Evolutionary conservation across 2,113 vertebrate genomes (phyloP), one percentile per base, ranked within the genome.

Genomic region (Sterrhoptilus dennistouni): DNA sequence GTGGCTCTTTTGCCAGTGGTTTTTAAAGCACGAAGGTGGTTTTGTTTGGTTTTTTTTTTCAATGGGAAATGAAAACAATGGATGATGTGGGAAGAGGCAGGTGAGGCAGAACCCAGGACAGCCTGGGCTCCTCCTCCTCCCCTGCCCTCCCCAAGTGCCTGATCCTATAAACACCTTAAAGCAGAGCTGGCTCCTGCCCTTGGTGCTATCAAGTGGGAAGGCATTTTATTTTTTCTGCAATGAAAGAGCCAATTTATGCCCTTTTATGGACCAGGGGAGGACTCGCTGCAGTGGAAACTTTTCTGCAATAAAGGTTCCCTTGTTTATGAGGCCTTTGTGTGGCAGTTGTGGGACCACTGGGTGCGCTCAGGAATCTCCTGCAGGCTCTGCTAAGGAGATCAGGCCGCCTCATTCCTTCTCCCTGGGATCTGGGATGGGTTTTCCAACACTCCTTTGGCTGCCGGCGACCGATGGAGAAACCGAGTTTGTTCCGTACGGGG

Each of bases 151-250:
- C 78, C 22, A 6, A 71, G 38, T 79, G 83, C 87, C 85, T 77
- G 5, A 77, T 88, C 49, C 64, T 60, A 61, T 89, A 95, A 97
- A 96, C 93, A 94, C 95, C 93, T 96, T 80, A 83, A 97, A 92
- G 52, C 64, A 97, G 82, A 94, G 83, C 93, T 97, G 95, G 92
- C 94, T 90, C 89, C 83, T 76, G 68, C 95, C 68, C 83, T 68
- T 23, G 79, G 29, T 91, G 95, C 97, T 93, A 97, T 96, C 96
- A 96, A 96, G 96, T 68, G 57, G 91, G 97, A 86, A 92, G 96
- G 96, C 97, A 97, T 97, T 97, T 97, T 96, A 95, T 95, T 97
- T 97, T 38, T 97, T 97, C 97, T 97, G 95, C 83, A 96, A 85
- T 89, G 96, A 98, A 98, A 97, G 97, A 85, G 94, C 94, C 93